Conservation (phyloP, 1,140 invertebrate genomes). For the Papilio machaon region DNA sequence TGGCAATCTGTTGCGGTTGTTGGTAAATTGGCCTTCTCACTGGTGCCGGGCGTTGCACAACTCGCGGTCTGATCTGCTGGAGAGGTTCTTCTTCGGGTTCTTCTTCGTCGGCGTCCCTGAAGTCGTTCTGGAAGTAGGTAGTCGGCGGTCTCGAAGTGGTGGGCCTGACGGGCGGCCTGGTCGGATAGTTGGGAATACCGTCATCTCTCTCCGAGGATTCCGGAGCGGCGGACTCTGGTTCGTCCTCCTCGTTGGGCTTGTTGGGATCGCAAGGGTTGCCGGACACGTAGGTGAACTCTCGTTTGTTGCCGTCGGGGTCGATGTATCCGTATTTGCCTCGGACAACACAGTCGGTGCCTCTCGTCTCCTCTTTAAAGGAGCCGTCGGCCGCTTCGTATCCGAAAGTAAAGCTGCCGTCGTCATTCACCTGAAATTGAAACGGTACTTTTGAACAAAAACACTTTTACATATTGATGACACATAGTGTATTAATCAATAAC, state of each 20-base stretch:
- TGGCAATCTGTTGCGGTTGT: conserved; percentile 79
- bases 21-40: conserved; percentile 64
- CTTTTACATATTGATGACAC: not conserved
- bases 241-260: conserved; percentile 86
- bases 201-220: conserved; percentile 83
- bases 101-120: conserved; percentile 84
- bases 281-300: conserved; percentile 94
- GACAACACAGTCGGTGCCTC: conserved; percentile 93
- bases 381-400: conserved; percentile 93
- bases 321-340: conserved; percentile 94
- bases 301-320: conserved; percentile 93
- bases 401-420: conserved; percentile 93
- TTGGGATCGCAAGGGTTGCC: conserved; percentile 95
- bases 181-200: conserved; percentile 86
- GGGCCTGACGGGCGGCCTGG: conserved; percentile 80
- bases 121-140: conserved; percentile 86
- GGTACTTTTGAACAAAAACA: not conserved
- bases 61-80: conserved; percentile 79
- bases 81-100: conserved; percentile 82
- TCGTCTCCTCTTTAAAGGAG: conserved; percentile 94
- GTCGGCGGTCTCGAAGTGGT: conserved; percentile 84
- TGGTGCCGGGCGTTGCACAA: conserved; percentile 77
- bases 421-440: conserved; percentile 83
- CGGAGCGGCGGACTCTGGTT: conserved; percentile 65
- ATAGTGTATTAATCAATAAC: not conserved